These are phyloP conservation scores for Smittia sp. DNA, from an alignment of 2,888 invertebrate genomes.

Conservation along the genomic window DNA sequence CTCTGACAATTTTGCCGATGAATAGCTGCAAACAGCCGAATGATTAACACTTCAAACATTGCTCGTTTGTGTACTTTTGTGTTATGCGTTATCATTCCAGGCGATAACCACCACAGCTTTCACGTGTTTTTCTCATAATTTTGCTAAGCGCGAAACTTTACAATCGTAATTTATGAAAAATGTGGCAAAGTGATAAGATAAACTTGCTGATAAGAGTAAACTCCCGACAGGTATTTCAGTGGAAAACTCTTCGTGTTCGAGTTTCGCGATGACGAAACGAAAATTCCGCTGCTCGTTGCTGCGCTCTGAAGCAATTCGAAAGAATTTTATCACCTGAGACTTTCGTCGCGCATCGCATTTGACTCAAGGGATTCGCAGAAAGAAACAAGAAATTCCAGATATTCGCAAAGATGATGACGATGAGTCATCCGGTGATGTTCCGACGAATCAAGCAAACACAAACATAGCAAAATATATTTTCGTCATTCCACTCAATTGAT, in stretches of 20 bases:
- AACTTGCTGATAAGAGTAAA: not conserved
- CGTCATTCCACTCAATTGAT: not conserved
- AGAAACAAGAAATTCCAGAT: not conserved
- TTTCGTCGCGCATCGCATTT: not conserved
- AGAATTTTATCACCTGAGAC: too few relatives aligned
- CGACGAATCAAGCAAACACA: not conserved
- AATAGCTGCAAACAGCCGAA: not conserved
- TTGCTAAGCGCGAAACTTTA: not conserved
- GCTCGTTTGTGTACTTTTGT: not conserved
- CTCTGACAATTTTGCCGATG: not conserved
- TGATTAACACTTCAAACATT: conserved; percentile 13
- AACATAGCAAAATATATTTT: not conserved
- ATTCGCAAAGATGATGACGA: not conserved
- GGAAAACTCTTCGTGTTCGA: not conserved
- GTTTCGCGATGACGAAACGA: not conserved
- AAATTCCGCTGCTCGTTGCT: not conserved
- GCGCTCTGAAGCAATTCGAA: not conserved
- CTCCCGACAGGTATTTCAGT: not conserved
- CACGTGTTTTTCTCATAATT: not conserved
- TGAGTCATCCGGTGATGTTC: conserved; percentile 2
- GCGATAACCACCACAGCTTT: not conserved
- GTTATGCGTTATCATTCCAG: not conserved
- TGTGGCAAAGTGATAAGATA: conserved; percentile 1
- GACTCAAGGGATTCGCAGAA: not conserved
- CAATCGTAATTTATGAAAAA: too few relatives aligned